Conservation (phyloP, 1,140 invertebrate genomes). For the Macrotrachela quadricornifera region DNA sequence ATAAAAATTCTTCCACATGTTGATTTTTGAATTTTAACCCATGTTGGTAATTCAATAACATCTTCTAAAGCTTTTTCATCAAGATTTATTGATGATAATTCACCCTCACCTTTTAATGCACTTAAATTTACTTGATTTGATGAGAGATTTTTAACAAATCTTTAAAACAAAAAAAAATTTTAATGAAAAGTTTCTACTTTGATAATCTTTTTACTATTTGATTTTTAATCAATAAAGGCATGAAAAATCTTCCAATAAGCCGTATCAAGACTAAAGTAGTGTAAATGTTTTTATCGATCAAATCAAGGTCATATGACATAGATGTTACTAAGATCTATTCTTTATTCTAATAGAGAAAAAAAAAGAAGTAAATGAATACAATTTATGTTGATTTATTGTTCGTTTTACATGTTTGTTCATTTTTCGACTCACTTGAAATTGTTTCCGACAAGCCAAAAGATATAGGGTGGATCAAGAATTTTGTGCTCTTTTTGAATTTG, state of each 20-base stretch:
- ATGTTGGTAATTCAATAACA: conserved; percentile 76
- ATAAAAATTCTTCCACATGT: conserved; percentile 66
- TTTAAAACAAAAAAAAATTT: conserved; percentile 30
- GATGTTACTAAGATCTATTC: too few relatives aligned
- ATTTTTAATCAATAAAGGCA: conserved; percentile 65
- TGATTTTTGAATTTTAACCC: conserved; percentile 70
- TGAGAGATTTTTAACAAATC: conserved; percentile 91
- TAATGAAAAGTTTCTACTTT: conserved; percentile 39
- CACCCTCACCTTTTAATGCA: conserved; percentile 84
- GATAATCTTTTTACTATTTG: conserved; percentile 86
- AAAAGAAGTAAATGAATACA: too few relatives aligned
- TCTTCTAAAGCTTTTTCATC: conserved; percentile 86
- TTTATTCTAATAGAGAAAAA: too few relatives aligned
- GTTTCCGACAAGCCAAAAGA: too few relatives aligned
- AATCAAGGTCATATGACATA: too few relatives aligned
- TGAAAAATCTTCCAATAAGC: conserved; percentile 14
- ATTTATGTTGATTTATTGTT: too few relatives aligned
- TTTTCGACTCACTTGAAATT: too few relatives aligned
- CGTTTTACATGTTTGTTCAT: too few relatives aligned
- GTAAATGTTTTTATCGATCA: not conserved
- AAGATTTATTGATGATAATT: conserved; percentile 73
- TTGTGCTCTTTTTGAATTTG: too few relatives aligned
- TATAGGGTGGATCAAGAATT: too few relatives aligned
- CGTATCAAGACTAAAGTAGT: not conserved
- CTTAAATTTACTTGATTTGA: conserved; percentile 89